Base-by-base conservation (phyloP, 2,797 vertebrate genomes). In the Paguma larvata region DNA sequence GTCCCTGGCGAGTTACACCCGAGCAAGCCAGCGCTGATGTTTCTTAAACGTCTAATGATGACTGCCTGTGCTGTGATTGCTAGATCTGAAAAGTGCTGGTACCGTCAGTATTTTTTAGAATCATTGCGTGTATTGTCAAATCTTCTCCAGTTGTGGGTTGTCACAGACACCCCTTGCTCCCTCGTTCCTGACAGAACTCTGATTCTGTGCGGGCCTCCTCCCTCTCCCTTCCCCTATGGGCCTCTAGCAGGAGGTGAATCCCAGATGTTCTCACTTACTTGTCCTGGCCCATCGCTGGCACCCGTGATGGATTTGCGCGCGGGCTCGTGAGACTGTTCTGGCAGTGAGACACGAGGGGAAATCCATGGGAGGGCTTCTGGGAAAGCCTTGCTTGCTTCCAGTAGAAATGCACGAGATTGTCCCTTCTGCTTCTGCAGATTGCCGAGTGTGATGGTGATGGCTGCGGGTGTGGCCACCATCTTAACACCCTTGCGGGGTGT, bases 21-120 rank as follows among this genome's bases (percentile, higher is more conserved):
- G 53, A 41, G 67, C 77, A 46, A 19, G 92, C 18, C 46, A 53
- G 62, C 34, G 0, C 56, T 27, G 94, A 10, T 23, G 62, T 2
- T 85, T 68, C 65, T 83, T 68, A 94, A 85, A 87, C 68, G 10
- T 89, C 0, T 62, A 38, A 78, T 97, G 86, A 86, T 21, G 68
- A 89, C 75, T 16, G 34, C 51, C 18, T 46, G 68, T 12, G 59
- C 78, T 94, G 84, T 96, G 95, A 85, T 95, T 73, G 41, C 89
- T 82, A 18, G 79, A 93, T 88, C 79, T 90, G 89, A 87, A 83
- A 93, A 75, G 63, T 84, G 32, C 82, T 11, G 63, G 25, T 78
- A 21, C 92, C 67, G 30, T 38, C 94, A 19, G 70, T 96, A 48
- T n/a, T 65, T 72, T 91, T 48, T 19, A 72, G 77, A 68, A n/a